Evolutionary conservation across 2,888 invertebrate genomes (phyloP).

Genomic region (Iphiclides podalirius): DNA sequence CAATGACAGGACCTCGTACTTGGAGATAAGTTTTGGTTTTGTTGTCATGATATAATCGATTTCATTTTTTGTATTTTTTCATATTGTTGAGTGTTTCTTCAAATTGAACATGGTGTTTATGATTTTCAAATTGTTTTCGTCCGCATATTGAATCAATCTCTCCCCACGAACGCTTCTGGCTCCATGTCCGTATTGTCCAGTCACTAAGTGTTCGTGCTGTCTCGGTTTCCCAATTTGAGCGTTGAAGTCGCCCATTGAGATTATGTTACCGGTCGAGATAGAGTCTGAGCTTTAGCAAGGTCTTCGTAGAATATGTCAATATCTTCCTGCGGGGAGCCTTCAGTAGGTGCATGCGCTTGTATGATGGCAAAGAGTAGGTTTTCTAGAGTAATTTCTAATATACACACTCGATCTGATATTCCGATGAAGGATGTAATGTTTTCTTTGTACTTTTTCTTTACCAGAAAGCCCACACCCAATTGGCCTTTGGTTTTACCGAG

Average conservation of each 20-base stretch:
- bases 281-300: constrained; percentile 23
- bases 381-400: constrained; percentile 29
- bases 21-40: too few relatives aligned
- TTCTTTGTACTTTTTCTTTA: constrained; percentile 27
- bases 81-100: too few relatives aligned
- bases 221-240: constrained; percentile 19
- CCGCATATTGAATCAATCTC: constrained; percentile 14
- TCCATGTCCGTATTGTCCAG: background rate
- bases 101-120: too few relatives aligned
- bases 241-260: constrained; percentile 29
- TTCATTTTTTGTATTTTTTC: too few relatives aligned
- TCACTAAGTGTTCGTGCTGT: constrained; percentile 3
- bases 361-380: constrained; percentile 22
- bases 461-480: constrained; percentile 31
- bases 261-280: constrained; percentile 16
- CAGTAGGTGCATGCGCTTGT: constrained; percentile 28
- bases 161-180: constrained; percentile 2
- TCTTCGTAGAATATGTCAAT: constrained; percentile 28
- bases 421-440: constrained; percentile 30
- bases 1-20: too few relatives aligned
- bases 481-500: constrained; percentile 31
- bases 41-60: too few relatives aligned
- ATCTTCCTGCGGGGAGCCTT: constrained; percentile 28
- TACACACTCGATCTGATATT: constrained; percentile 32
- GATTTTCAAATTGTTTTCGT: too few relatives aligned